Conservation (phyloP, 2,888 invertebrate genomes). For the Graphium colonna region DNA sequence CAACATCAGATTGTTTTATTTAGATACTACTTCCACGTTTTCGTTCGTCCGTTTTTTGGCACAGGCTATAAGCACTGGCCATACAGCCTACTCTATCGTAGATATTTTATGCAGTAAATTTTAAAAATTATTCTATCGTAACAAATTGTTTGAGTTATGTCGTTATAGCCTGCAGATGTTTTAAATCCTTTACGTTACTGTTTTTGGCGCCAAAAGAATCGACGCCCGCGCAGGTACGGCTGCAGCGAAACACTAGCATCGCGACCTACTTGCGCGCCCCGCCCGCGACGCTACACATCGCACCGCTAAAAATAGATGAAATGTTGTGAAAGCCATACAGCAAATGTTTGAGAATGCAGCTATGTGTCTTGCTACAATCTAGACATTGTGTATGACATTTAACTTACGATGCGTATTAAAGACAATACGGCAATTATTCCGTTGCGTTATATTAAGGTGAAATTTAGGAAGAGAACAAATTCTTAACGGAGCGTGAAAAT, state of each 20-base stretch:
- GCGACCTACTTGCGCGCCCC: conserved; percentile 66
- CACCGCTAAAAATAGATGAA: conserved; percentile 58
- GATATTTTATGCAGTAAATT: neutral
- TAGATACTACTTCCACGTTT: no score
- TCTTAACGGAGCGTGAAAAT: no score
- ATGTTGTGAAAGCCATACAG: conserved; percentile 56
- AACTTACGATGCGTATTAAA: no score
- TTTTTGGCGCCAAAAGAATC: conserved; percentile 49
- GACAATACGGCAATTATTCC: no score
- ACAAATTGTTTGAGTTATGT: neutral
- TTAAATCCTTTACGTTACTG: conserved; percentile 15
- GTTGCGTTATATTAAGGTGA: no score
- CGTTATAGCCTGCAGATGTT: neutral
- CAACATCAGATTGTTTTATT: no score
- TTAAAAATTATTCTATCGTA: neutral
- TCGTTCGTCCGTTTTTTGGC: no score
- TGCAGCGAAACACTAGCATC: conserved; percentile 36
- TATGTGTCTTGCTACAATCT: neutral
- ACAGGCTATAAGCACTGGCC: neutral
- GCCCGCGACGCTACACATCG: conserved; percentile 49
- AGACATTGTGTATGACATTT: no score
- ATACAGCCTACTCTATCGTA: neutral
- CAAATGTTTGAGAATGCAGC: conserved; percentile 16
- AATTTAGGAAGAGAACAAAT: neutral
- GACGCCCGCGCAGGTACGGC: conserved; percentile 42